A percentile compares a stretch with the other conserved stretches of the same genome.
These are phyloP conservation scores for Cryptoprocta ferox DNA, from an alignment of 2,797 vertebrate genomes.

Conservation along the genomic window DNA sequence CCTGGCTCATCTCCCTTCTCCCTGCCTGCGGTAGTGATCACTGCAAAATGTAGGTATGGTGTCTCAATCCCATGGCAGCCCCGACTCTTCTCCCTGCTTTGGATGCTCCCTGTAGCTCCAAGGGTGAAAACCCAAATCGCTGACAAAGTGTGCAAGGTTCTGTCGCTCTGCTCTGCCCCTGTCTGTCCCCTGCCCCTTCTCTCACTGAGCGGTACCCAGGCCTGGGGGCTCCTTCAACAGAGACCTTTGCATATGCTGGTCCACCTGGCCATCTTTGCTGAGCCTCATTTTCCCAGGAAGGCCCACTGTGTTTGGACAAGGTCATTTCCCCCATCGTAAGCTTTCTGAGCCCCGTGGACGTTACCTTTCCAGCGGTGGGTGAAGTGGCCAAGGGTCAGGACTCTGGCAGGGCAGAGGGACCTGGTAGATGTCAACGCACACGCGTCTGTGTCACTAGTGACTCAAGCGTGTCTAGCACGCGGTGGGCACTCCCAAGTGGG, in stretches of 20 bases:
- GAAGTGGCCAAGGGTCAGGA: background rate
- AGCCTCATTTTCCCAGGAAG: background rate
- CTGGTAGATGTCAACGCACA: background rate
- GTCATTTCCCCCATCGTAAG: background rate
- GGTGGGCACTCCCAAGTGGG: background rate
- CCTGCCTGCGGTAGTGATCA: background rate
- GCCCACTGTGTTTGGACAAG: background rate
- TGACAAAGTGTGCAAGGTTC: background rate
- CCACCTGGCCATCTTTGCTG: background rate
- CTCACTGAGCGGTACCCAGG: background rate
- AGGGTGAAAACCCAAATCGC: background rate
- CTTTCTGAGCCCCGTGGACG: background rate
- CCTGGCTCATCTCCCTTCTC: background rate
- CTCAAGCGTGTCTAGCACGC: rapidly evolving
- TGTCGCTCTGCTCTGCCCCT: background rate
- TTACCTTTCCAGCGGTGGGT: background rate
- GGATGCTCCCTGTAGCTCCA: background rate
- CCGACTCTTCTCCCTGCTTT: background rate
- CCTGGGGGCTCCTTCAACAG: background rate
- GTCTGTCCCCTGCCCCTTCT: too few relatives aligned
- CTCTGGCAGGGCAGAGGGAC: background rate
- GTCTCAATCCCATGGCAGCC: background rate
- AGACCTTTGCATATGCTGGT: background rate
- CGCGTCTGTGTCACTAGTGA: background rate
- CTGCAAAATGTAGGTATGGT: background rate